Evolutionary conservation across 2,888 invertebrate genomes (phyloP), one percentile per base, ranked within the genome.

Genomic region (Dryadula phaetusa): DNA sequence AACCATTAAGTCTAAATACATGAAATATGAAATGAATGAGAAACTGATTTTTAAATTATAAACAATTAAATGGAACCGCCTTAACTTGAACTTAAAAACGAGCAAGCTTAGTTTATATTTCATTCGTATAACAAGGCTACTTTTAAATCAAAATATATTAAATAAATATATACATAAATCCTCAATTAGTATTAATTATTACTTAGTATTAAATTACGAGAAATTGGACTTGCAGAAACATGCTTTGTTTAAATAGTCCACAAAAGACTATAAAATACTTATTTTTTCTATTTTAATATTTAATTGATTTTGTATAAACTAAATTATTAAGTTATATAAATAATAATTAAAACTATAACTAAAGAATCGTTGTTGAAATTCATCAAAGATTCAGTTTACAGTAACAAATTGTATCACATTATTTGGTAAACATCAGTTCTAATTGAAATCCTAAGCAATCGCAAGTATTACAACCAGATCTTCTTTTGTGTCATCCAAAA

Each of bases 401-500:
- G 16, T 32, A 52, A 0, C 8, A 18, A 2, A 3, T 52, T 52
- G 52, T 16, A 28, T 12, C 16, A 52, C 16, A 32, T 32, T 52
- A 4, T 32, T 18, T n/a, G n/a, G 28, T 28, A 52, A 52, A 12
- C 28, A 16, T 10, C n/a, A 16, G 8, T 52, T 52, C 8, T 16
- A n/a, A 7, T 16, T 52, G 28, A 28, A 28, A 52, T 16, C 2
- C 28, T 1, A 32, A 52, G 8, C 56, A 37, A 56, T 16, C 5
- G 8, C 52, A 56, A 49, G 5, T 40, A 40, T 40, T 56, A 22
- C 22, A 37, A 8, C 3, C 14, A 20, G 34, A 54, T 37, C 22
- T 40, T 25, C 56, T 56, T 22, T 56, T 25, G n/a, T 16, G 16
- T 16, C 12, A 56, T 40, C 20, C 25, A 14, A 40, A 56, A 16